Evolutionary conservation across 1,140 invertebrate species (phyloP).

Genomic region (Pseudomyrmex pallidus): DNA sequence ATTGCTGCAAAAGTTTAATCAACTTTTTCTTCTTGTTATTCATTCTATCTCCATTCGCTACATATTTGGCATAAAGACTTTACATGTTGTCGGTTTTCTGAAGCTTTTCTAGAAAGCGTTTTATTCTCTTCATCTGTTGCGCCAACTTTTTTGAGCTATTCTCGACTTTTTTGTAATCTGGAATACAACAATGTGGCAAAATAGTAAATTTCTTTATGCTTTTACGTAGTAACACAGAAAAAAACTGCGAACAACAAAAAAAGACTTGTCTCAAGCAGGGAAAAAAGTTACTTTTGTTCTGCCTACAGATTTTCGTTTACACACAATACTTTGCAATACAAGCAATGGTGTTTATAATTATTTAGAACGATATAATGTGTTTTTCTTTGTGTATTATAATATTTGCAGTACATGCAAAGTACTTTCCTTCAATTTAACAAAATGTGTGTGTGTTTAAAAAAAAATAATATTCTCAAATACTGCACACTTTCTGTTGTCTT

Average conservation of each 20-base stretch:
- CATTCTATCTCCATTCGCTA: neutral
- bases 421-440: neutral
- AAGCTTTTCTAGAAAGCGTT: neutral
- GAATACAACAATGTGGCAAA: constrained; percentile 12
- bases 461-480: neutral
- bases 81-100: constrained; percentile 44
- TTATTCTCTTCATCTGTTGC: constrained; percentile 26
- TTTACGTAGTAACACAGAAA: neutral
- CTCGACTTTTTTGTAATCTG: neutral
- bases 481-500: constrained; percentile 18
- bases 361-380: too few relatives aligned
- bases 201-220: neutral
- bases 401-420: neutral
- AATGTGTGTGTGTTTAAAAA: neutral
- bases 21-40: neutral
- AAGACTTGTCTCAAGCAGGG: neutral
- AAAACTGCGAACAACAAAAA: constrained; percentile 3
- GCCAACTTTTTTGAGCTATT: constrained; percentile 16
- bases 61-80: constrained; percentile 38
- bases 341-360: too few relatives aligned
- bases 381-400: neutral
- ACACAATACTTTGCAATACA: neutral
- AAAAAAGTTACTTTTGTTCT: neutral
- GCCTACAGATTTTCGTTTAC: neutral
- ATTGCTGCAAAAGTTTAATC: neutral